Evolutionary conservation across 2,888 invertebrate species (phyloP).

Genomic region (Augochlorella aurata): DNA sequence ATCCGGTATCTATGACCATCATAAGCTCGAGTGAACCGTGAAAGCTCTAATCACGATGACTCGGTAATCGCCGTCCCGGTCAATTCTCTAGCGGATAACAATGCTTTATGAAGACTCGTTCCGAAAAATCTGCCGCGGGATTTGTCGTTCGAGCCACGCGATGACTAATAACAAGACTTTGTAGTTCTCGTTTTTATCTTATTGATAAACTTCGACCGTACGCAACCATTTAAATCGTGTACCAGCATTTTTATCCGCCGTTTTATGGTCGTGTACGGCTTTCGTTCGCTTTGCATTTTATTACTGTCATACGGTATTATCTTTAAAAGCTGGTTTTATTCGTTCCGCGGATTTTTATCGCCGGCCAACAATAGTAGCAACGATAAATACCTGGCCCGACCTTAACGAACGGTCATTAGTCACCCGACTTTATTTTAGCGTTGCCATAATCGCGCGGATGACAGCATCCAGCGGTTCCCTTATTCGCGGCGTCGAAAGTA

Average conservation of each 20-base stretch:
- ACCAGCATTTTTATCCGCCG: neutral
- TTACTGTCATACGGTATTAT: neutral
- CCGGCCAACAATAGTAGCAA: neutral
- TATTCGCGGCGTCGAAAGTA: neutral
- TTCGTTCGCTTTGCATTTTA: neutral
- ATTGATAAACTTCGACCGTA: neutral
- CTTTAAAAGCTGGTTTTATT: neutral
- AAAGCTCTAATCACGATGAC: slow-evolving; percentile 9
- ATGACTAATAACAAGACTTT: too few relatives aligned
- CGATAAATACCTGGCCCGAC: neutral
- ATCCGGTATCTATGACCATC: slow-evolving; percentile 25
- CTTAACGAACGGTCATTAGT: slow-evolving; percentile 14
- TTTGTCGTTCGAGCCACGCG: neutral
- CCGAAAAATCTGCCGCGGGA: neutral
- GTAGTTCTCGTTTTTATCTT: too few relatives aligned
- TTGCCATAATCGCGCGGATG: neutral
- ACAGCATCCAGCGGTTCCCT: slow-evolving; percentile 9
- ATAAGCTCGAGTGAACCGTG: slow-evolving; percentile 1
- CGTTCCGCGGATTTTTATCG: neutral
- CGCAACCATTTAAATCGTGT: neutral
- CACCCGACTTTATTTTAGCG: neutral
- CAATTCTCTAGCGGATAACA: neutral
- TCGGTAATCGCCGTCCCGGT: neutral
- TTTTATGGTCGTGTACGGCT: neutral
- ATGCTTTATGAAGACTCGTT: neutral